Evolutionary conservation across 2,797 vertebrate genomes (phyloP), one percentile per base, ranked within the genome.

Genomic region (Synanceia verrucosa): DNA sequence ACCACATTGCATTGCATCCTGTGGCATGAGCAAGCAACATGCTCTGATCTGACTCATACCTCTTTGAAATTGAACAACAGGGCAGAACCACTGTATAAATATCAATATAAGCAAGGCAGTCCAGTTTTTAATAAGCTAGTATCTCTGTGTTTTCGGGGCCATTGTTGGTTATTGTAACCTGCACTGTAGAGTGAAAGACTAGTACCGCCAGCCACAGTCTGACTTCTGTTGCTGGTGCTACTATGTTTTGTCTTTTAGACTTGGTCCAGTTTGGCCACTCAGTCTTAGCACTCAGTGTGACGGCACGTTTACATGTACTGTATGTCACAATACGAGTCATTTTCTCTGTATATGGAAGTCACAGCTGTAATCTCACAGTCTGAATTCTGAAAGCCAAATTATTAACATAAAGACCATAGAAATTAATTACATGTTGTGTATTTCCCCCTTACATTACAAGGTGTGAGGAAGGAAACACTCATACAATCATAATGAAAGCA

Each of bases 201-300:
- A n/a, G n/a, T n/a, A n/a, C n/a, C n/a, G n/a, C n/a, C n/a, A n/a
- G n/a, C n/a, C n/a, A n/a, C n/a, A n/a, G n/a, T n/a, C n/a, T n/a
- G n/a, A n/a, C n/a, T n/a, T n/a, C n/a, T n/a, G n/a, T n/a, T n/a
- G n/a, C n/a, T n/a, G n/a, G n/a, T n/a, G n/a, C n/a, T n/a, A n/a
- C n/a, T n/a, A n/a, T n/a, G n/a, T n/a, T 3, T 3, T 53, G 43
- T 4, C 37, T 57, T 66, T 23, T 21, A 24, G 26, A 9, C 50
- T 34, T 43, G 51, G 70, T 70, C 48, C 58, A 13, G 41, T 70
- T 60, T 62, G 36, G 33, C 28, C 31, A 1, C 29, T 62, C 21
- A 63, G 21, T 68, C 53, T 48, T 5, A 64, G 10, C 37, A 14
- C 13, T 34, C 26, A 28, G 11, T 59, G 13, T 16, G 16, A 31